These are phyloP conservation scores for Papilio polyxenes DNA, from an alignment of 1,140 invertebrate genomes.

Conservation along the genomic window DNA sequence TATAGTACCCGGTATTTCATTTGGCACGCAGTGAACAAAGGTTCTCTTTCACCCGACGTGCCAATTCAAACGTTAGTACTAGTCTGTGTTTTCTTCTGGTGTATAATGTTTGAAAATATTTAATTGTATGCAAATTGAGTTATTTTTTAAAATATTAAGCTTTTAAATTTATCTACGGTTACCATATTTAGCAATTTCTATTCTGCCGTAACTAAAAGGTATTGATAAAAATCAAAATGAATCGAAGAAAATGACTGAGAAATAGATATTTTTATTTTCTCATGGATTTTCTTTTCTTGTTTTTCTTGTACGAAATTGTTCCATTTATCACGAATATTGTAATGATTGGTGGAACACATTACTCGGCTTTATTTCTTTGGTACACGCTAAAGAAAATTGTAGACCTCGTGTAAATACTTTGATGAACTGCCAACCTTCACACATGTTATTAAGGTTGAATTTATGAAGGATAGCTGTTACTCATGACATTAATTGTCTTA, in stretches of 20 bases:
- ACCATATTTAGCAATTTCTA: neutral
- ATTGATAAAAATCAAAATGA: too few relatives aligned
- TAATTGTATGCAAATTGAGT: too few relatives aligned
- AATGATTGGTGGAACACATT: slow-evolving; percentile 16
- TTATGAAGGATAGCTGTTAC: slow-evolving; percentile 21
- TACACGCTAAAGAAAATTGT: slow-evolving; percentile 25
- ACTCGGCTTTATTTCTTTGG: slow-evolving; percentile 25
- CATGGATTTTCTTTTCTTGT: neutral
- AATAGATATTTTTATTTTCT: too few relatives aligned
- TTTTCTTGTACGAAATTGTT: neutral
- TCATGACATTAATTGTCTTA: slow-evolving; percentile 27
- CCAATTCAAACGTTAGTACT: neutral
- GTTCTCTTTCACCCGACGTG: neutral
- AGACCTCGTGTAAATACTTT: slow-evolving; percentile 13
- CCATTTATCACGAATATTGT: neutral
- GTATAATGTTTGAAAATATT: too few relatives aligned
- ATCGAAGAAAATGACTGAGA: neutral
- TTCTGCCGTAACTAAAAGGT: neutral
- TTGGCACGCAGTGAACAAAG: neutral
- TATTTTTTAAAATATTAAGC: too few relatives aligned
- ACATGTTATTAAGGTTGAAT: slow-evolving; percentile 28
- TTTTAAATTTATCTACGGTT: too few relatives aligned
- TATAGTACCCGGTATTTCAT: neutral
- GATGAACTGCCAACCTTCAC: slow-evolving; percentile 23
- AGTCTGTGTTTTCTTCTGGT: too few relatives aligned